Conservation (phyloP, 2,888 invertebrate species). For the Caradrina clavipalpis region DNA sequence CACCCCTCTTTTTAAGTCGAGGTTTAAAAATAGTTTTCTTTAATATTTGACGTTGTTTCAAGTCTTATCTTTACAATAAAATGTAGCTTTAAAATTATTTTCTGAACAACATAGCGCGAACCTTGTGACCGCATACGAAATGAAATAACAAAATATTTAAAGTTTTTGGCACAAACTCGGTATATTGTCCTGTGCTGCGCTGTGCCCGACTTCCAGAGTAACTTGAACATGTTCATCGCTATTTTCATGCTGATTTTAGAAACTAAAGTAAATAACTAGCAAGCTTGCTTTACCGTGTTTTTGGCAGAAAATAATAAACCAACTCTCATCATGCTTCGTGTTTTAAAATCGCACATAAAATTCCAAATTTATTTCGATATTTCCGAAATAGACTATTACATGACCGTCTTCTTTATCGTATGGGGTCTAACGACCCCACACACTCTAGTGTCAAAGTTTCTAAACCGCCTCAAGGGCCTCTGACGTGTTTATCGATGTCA, state of each 20-base stretch:
- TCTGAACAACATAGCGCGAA: constrained; percentile 15
- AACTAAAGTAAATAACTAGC: constrained; percentile 30
- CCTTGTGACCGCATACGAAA: constrained; percentile 47
- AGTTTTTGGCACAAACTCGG: constrained; percentile 54
- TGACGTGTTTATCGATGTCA: too few species aligned
- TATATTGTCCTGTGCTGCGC: constrained; percentile 20
- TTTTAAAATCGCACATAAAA: too few species aligned
- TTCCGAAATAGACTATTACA: too few species aligned
- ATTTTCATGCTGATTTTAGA: constrained; percentile 43
- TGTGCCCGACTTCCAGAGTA: constrained; percentile 41
- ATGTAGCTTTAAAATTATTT: constrained; percentile 16
- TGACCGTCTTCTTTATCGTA: too few species aligned
- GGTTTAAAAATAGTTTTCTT: background rate
- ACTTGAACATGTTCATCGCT: constrained; percentile 35
- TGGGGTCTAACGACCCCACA: too few species aligned
- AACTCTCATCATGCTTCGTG: background rate
- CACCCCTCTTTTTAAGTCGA: too few species aligned
- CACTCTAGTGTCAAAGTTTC: too few species aligned
- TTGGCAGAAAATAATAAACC: constrained; percentile 9
- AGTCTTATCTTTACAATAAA: constrained; percentile 19
- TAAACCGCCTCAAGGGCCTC: too few species aligned
- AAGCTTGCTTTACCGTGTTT: background rate
- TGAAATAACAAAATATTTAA: constrained; percentile 53
- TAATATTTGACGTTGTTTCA: background rate
- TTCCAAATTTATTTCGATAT: too few species aligned